Evolutionary conservation across 2,113 vertebrate genomes (phyloP), one percentile per base, ranked within the genome.

Genomic region (Megalops atlanticus): DNA sequence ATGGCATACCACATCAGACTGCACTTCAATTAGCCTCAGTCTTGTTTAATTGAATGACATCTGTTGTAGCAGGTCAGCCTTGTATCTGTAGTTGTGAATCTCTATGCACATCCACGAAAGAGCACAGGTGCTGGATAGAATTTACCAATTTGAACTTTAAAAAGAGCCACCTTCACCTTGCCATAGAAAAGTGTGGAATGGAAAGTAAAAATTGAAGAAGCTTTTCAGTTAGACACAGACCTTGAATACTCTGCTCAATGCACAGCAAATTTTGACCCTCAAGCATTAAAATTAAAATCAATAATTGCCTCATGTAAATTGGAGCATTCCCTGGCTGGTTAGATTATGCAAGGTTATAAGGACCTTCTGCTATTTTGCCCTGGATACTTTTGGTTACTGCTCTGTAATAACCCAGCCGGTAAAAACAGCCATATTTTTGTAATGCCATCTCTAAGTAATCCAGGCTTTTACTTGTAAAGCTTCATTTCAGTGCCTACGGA

Each of bases 341-440:
- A 86, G 89, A 83, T 89, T 89, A 89, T 76, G 74, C 87, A 84
- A 81, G 84, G 80, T 91, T 90, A 87, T 85, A 69, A 79, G 82
- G 85, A 86, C 85, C 84, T 82, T 83, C 80, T 84, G 75, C 77
- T 79, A 70, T 54, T 40, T 80, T 78, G 84, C 79, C 85, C 83
- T 83, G 78, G 77, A 80, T 79, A 84, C 79, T 77, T 64, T 58
- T 16, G 16, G 80, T 81, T 72, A 35, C 79, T 85, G 79, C 8
- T 84, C 69, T 79, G 78, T 69, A 71, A n/a, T n/a, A 89, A 88
- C 85, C 81, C 36, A 38, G 35, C 33, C 27, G 21, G 27, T 71
- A 71, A 71, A 38, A 31, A 79, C 79, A 77, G 83, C 80, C 83
- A n/a, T n/a, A n/a, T n/a, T n/a, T n/a, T n/a, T n/a, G 74, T 27